These are phyloP conservation scores for Leucophenga varia DNA, from an alignment of 1,140 invertebrate species.

Conservation along the genomic window DNA sequence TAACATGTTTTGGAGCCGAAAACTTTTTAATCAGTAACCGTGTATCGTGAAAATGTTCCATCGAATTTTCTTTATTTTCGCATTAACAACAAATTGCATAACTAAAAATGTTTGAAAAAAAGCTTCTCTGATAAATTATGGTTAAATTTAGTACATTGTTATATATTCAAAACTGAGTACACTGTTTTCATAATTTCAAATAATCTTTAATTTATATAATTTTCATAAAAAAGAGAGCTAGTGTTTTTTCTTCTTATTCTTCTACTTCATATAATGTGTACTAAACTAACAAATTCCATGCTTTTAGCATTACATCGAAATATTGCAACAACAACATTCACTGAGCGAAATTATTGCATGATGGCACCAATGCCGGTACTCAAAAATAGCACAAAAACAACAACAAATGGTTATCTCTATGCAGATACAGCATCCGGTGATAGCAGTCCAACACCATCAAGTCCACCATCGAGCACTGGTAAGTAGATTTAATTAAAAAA, in stretches of 20 bases:
- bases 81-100: no score
- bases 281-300: no score
- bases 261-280: no score
- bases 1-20: no score
- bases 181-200: slow-evolving; percentile 5
- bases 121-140: no score
- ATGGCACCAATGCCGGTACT: slow-evolving; percentile 53
- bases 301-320: no score
- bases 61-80: no score
- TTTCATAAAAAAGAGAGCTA: slow-evolving; percentile 6
- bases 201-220: neutral
- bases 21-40: no score
- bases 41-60: no score
- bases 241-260: slow-evolving; percentile 4
- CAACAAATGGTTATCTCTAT: slow-evolving; percentile 44
- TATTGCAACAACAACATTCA: no score
- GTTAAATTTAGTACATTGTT: no score
- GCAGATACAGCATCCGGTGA: slow-evolving; percentile 46
- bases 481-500: slow-evolving; percentile 1
- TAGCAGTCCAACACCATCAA: slow-evolving; percentile 50
- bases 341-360: slow-evolving; percentile 14
- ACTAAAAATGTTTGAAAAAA: no score
- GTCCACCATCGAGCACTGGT: slow-evolving; percentile 52
- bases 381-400: slow-evolving; percentile 36
- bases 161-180: slow-evolving; percentile 31